Evolutionary conservation across 2,113 vertebrate species (phyloP).

Genomic region (Chaetorhynchus papuensis): DNA sequence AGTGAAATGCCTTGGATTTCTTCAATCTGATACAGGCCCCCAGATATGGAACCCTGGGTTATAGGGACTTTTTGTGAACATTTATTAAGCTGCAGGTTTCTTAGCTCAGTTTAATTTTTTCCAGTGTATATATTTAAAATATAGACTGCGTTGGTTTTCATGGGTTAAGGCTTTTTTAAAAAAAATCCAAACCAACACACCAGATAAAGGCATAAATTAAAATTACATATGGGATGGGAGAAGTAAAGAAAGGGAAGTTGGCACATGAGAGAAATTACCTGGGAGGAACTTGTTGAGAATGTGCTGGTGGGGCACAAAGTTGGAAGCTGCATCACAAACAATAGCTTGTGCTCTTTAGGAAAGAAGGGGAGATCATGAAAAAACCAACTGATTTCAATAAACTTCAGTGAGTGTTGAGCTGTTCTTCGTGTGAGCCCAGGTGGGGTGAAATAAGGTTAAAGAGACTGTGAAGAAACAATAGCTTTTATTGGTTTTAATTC

Average conservation of each 20-base stretch:
- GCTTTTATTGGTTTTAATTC: background rate
- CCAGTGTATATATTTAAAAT: background rate
- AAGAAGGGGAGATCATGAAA: background rate
- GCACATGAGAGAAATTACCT: background rate
- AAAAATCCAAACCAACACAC: background rate
- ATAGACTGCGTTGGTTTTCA: background rate
- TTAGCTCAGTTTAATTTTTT: background rate
- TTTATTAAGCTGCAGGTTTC: background rate
- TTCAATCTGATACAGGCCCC: background rate
- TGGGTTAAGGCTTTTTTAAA: background rate
- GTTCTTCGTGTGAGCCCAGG: background rate
- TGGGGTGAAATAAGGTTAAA: background rate
- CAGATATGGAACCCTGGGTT: background rate
- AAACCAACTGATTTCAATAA: background rate
- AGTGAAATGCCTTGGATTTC: background rate
- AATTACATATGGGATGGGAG: background rate
- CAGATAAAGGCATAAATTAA: background rate
- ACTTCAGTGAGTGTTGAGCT: background rate
- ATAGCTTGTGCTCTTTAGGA: background rate
- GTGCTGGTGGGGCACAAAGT: background rate
- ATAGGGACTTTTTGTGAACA: background rate
- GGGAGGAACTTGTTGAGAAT: background rate
- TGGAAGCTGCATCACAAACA: background rate
- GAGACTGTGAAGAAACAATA: background rate
- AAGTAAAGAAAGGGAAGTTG: background rate